Conservation (phyloP, 2,888 invertebrate species). For the Priocnemis perturbator region DNA sequence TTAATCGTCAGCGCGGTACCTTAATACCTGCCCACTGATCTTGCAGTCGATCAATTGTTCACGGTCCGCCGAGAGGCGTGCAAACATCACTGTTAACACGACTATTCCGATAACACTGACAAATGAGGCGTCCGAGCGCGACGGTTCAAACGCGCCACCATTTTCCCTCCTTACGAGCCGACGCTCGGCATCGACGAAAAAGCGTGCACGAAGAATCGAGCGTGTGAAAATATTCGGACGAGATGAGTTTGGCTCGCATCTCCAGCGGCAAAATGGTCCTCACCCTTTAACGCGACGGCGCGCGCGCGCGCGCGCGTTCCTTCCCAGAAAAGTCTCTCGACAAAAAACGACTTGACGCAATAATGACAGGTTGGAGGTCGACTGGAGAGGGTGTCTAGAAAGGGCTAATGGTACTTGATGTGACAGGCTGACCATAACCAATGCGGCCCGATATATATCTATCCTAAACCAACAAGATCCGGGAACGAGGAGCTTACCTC, state of each 20-base stretch:
- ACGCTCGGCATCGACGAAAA: too few species aligned
- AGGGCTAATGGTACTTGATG: slow-evolving; percentile 72
- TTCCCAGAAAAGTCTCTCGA: slow-evolving; percentile 30
- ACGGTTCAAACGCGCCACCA: too few species aligned
- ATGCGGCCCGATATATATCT: slow-evolving; percentile 72
- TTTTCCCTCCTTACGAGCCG: too few species aligned
- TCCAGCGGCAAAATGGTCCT: background rate
- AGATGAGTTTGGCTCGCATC: background rate
- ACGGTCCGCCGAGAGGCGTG: too few species aligned
- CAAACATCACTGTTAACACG: too few species aligned
- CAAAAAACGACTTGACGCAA: slow-evolving; percentile 55
- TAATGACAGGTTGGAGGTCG: slow-evolving; percentile 70
- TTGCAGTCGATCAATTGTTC: too few species aligned
- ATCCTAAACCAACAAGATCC: slow-evolving; percentile 73
- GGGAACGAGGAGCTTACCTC: slow-evolving; percentile 41
- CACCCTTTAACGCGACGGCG: background rate
- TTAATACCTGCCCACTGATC: too few species aligned
- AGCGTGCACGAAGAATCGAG: too few species aligned
- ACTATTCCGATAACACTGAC: too few species aligned
- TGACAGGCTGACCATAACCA: slow-evolving; percentile 71
- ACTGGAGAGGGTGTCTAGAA: slow-evolving; percentile 61
- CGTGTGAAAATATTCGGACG: background rate
- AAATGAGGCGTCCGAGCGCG: too few species aligned
- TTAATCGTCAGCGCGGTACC: too few species aligned
- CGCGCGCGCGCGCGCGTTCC: background rate